Base-by-base conservation (phyloP, 2,888 invertebrate genomes). In the Deilephila elpenor region DNA sequence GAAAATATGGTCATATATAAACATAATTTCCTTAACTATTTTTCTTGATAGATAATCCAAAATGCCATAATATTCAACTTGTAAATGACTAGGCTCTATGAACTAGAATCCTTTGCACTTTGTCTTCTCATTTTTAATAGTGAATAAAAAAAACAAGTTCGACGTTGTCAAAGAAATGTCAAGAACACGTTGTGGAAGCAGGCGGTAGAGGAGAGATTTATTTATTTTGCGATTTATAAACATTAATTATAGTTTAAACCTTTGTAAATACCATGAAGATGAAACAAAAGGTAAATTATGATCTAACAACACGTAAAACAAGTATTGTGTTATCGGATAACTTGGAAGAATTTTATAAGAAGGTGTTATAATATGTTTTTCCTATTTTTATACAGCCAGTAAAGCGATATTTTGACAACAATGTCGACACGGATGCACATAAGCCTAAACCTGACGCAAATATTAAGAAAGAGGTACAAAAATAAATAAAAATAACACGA, bases 321-420 rank as follows among this genome's bases (percentile, higher is more conserved):
- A 44, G 44, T 44, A 11, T 44, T 44, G 44, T 44, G 11, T 1
- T 44, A 44, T 3, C 14, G 14, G 14, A 44, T 44, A 44, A 44
- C 44, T 44, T 44, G 44, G 11, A 32, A 44, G 44, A 14, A 14
- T 25, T 44, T 44, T 44, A 3, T 14, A 44, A 37, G 37, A 60
- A 17, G 32, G 14, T 60, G 60, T 25, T 60, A 4, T 56, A 25
- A 62, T 67, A 34, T 8, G 34, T 25, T 67, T 34, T 37, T 20
- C 7, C 19, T 56, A 5, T 29, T 61, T 5, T 64, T 70, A 82
- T 86, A 44, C 83, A 90, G 90, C 87, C 80, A 77, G 72, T 77
- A 71, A 81, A 85, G 78, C 88, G 92, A 34, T 93, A 93, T 81
- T 93, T 91, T 77, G 85, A 89, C 32, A 79, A 83, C 51, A 78